phyloP scores from a whole-genome alignment of 2,113 vertebrate genomes.

The Eurypyga helias region DNA sequence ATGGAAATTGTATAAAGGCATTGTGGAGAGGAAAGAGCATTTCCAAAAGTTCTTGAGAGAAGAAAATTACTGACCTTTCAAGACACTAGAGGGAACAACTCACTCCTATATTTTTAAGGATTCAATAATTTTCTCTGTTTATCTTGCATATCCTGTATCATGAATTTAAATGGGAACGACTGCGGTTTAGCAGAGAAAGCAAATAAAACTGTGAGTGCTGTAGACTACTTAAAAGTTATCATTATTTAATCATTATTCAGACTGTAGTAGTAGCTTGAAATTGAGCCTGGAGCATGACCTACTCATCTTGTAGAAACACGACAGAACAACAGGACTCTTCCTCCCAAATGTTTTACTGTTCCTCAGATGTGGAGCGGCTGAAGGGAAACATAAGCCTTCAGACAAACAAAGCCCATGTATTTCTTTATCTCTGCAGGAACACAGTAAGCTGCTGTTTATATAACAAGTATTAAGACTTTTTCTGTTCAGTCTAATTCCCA shows the following conservation, averaged over 20 bases:
- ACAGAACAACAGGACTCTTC: not conserved
- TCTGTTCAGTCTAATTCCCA: not conserved
- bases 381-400: not conserved
- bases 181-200: not conserved
- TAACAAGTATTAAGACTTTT: not conserved
- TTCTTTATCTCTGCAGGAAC: not conserved
- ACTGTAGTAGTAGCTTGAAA: not conserved
- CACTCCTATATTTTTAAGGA: not conserved
- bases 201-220: not conserved
- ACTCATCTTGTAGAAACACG: not conserved
- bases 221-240: not conserved
- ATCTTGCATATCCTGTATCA: not conserved
- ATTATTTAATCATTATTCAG: not conserved
- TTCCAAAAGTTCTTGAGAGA: not conserved
- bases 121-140: not conserved
- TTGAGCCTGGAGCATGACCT: not conserved
- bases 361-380: not conserved
- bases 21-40: not conserved
- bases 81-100: not conserved
- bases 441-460: not conserved
- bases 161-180: not conserved
- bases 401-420: not conserved
- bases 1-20: not conserved
- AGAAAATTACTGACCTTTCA: not conserved
- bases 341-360: not conserved